Evolutionary conservation across 2,888 invertebrate species (phyloP), one percentile per base, ranked within the genome.

Genomic region (Spodoptera exigua): DNA sequence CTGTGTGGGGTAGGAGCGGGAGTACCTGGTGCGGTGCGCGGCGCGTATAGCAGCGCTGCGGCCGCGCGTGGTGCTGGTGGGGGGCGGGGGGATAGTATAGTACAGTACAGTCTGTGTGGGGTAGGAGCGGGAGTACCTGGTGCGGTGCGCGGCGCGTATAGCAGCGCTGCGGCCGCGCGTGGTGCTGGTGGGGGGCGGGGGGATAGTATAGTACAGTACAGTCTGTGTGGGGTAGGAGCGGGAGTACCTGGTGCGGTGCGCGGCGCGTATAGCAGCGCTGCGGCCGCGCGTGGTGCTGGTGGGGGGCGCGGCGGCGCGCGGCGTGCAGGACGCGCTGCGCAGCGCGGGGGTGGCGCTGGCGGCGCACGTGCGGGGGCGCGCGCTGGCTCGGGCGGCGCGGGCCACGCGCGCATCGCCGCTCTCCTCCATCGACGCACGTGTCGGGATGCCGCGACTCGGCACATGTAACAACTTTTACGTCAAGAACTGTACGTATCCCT

Each of bases 241-340:
- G 76, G 98, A 98, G 84, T 98, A 98, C 88, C 92, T 98, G 34
- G 95, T 96, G 27, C 97, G 98, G 70, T 97, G 98, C 32, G 98
- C 98, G 3, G 96, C 97, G 0, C 96, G 99, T 76, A 98, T 99
- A 48, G 95, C 96, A 32, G 96, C 97, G 13, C 95, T 98, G 59
- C 96, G 96, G 36, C 99, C 99, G 0, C 96, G 97, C 80, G 95
- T 99, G 27, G 97, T 99, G 27, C 91, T 99, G 36, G 99, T 99
- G 0, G 98, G 98, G 82, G 97, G 98, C 72, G 96, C 97, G 48
- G 98, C 98, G 9, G 96, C 97, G 77, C 97, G 95, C 83, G 94
- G 97, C 39, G 99, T 99, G 11, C 98, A 98, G 90, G 98, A 98
- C 81, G 96, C 97, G 82, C 94, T 99, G 52, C 95, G 97, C 0